Evolutionary conservation across 2,797 vertebrate species (phyloP), one percentile per base, ranked within the genome.

Genomic region (Xenopus petersii): DNA sequence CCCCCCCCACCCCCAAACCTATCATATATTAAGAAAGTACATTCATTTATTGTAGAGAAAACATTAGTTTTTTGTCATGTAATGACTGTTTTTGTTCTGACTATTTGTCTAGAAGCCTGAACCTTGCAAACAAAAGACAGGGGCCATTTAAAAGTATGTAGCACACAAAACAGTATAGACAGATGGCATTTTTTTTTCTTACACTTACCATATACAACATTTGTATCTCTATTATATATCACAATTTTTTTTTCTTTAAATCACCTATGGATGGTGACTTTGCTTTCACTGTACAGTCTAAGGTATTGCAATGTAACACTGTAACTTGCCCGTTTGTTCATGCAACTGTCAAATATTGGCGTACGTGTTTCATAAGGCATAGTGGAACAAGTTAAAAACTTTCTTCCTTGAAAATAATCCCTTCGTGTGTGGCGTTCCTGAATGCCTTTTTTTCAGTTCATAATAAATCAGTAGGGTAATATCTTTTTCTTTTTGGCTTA

Each of bases 321-420:
- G 85, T 86, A 89, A 87, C 86, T 89, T 89, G 88, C 88, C 86
- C 83, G 85, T 89, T 88, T 85, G 85, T 92, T 93, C 88, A 92
- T 93, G 91, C 92, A 92, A 92, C 87, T 89, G 92, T 94, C 92
- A 94, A 91, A 90, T 92, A 94, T 92, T 94, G 95, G 93, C 88
- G 88, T 87, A 93, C 92, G 88, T 89, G 88, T 94, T 94, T 89
- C 87, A 94, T 98, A 99, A 99, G 97, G 97, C 96, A 98, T 96
- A 95, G 94, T 94, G 95, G 90, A 96, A 95, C 93, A 92, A 94
- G 92, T 96, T 94, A 93, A 95, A 95, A 93, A 94, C 91, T 92
- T 88, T 87, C 90, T 87, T 66, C 88, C 92, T 90, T 90, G 89
- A 91, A 93, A 91, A 92, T 90, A 89, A 86, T 88, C 88, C 90